Conservation (phyloP, 2,113 vertebrate species). For the Nothoprocta pentlandii region DNA sequence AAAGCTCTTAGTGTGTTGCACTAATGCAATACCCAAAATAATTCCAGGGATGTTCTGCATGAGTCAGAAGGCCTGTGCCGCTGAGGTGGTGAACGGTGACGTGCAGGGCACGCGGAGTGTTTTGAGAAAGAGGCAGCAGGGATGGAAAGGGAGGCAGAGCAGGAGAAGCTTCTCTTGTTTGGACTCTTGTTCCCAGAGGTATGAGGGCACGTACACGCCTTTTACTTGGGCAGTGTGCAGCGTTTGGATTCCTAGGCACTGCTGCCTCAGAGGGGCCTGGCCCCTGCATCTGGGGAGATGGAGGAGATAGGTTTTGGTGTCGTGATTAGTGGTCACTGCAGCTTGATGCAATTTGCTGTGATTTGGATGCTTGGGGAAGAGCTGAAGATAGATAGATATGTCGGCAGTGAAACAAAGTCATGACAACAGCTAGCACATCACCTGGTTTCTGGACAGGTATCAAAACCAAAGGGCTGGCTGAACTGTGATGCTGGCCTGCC, state of each 20-base stretch:
- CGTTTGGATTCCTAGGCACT: not conserved
- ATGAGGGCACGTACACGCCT: not conserved
- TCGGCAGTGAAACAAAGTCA: not conserved
- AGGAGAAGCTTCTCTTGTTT: not conserved
- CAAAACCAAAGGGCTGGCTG: not conserved
- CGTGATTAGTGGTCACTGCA: not conserved
- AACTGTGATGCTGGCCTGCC: not conserved
- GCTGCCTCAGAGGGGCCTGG: not conserved
- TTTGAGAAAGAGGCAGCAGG: not conserved
- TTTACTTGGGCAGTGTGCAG: no score
- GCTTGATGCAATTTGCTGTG: not conserved
- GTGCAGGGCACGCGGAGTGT: not conserved
- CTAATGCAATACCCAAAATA: constrained; percentile 25
- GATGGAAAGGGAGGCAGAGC: not conserved
- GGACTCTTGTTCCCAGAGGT: not conserved
- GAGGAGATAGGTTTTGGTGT: not conserved
- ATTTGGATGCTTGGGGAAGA: not conserved
- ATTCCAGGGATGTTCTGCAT: not conserved
- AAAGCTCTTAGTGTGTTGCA: constrained; percentile 25
- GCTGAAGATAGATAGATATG: not conserved
- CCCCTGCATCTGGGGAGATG: not conserved
- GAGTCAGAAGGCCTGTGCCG: not conserved
- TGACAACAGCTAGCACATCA: not conserved
- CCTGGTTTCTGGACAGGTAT: not conserved
- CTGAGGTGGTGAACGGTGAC: not conserved